Percentiles rank a stretch among this genome's conserved stretches.
Conservation (phyloP, 2,113 vertebrate genomes). For the Cathartes aura region DNA sequence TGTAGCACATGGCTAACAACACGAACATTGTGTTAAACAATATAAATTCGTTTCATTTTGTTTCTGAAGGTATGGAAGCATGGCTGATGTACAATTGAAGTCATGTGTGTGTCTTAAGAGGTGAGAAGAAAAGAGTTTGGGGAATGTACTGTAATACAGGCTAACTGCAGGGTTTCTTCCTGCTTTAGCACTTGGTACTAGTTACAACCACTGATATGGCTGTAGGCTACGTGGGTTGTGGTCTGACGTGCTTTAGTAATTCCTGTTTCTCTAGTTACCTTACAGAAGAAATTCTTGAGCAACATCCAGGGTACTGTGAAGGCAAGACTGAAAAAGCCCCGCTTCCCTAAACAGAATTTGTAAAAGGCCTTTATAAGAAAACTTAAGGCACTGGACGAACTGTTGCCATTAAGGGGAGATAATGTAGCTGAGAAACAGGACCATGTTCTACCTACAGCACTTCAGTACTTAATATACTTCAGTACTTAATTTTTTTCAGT, state of each 20-base stretch:
- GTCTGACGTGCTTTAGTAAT: not conserved
- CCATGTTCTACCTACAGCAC: not conserved
- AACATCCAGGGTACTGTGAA: not conserved
- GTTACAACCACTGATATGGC: not conserved
- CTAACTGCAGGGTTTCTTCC: not conserved
- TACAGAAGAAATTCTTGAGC: not conserved
- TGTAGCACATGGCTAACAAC: not conserved
- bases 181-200: not conserved
- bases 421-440: not conserved
- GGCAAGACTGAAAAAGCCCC: not conserved
- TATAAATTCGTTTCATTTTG: not conserved
- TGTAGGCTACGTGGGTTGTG: not conserved
- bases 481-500: not conserved
- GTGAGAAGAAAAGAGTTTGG: not conserved
- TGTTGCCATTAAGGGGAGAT: not conserved
- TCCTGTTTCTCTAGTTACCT: not conserved
- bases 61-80: not conserved
- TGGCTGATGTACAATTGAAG: not conserved
- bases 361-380: not conserved
- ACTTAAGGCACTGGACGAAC: not conserved
- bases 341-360: not conserved
- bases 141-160: not conserved
- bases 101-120: accelerated
- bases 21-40: not conserved
- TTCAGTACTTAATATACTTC: not conserved